A percentile compares a stretch with the other conserved stretches of the same genome.
phyloP scores from a whole-genome alignment of 2,113 vertebrate genomes.

The Hypanus sabinus region DNA sequence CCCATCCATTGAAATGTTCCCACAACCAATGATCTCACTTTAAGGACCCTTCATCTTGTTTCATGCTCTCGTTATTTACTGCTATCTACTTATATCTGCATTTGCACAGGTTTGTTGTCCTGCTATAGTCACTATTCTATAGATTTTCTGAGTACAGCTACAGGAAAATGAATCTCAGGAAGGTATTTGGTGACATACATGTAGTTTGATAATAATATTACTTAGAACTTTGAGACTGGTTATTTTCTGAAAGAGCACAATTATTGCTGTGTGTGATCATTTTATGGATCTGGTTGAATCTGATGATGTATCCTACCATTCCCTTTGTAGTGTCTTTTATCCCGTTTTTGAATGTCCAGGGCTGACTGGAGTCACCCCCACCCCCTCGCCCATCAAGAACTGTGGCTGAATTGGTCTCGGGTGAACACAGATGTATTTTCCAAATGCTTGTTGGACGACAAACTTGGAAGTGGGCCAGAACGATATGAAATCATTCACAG shows the following conservation, averaged over 20 bases:
- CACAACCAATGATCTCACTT: no score
- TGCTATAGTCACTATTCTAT: no score
- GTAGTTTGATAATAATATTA: no score
- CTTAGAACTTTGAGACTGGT: no score
- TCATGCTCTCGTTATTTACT: no score
- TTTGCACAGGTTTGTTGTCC: no score
- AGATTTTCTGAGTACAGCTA: no score
- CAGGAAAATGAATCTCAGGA: no score
- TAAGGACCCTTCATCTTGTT: no score
- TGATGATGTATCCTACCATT: background rate
- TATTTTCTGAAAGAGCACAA: background rate
- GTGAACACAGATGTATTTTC: background rate
- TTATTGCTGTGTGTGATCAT: background rate
- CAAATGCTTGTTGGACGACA: background rate
- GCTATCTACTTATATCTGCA: no score
- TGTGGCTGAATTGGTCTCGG: background rate
- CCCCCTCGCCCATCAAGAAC: background rate
- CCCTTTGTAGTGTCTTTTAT: background rate
- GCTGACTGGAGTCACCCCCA: background rate
- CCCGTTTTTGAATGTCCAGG: background rate
- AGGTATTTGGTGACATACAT: no score
- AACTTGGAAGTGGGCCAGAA: background rate
- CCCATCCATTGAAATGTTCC: no score
- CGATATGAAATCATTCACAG: background rate
- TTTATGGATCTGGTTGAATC: background rate